A percentile compares a stretch with the other conserved stretches of the same genome.
These are phyloP conservation scores for Silurus aristotelis DNA, from an alignment of 2,797 vertebrate genomes.

Conservation along the genomic window DNA sequence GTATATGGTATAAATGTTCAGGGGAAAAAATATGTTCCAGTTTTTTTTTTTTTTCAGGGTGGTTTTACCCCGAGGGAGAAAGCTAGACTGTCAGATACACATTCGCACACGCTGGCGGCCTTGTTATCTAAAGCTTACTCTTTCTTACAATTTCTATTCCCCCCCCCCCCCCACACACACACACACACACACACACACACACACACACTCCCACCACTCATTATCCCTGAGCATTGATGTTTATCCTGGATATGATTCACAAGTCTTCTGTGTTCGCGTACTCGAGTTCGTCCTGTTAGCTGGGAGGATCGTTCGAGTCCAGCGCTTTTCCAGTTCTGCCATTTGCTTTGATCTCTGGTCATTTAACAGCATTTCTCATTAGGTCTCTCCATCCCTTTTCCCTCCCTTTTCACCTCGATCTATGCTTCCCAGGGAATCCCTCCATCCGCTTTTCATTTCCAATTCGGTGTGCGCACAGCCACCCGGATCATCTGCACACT, in stretches of 20 bases:
- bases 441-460: slow-evolving; percentile 39
- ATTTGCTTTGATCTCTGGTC: background rate
- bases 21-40: background rate
- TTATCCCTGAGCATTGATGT: slow-evolving; percentile 33
- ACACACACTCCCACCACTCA: background rate
- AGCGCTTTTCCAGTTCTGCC: background rate
- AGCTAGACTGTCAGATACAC: background rate
- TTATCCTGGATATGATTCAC: slow-evolving; percentile 25
- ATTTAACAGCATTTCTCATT: background rate
- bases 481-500: slow-evolving; percentile 34
- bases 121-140: slow-evolving; percentile 3
- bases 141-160: background rate
- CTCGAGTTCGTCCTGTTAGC: slow-evolving; percentile 29
- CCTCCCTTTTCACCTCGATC: slow-evolving; percentile 5
- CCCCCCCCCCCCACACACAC: slow-evolving; percentile 1
- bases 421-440: slow-evolving; percentile 12
- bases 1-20: background rate
- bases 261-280: slow-evolving; percentile 30
- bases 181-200: background rate
- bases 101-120: background rate
- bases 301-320: slow-evolving; percentile 34
- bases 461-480: slow-evolving; percentile 23
- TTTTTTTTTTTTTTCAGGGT: background rate
- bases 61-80: background rate
- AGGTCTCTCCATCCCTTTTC: background rate